Evolutionary conservation across 2,797 vertebrate species (phyloP).

Genomic region (Darevskia mixta): DNA sequence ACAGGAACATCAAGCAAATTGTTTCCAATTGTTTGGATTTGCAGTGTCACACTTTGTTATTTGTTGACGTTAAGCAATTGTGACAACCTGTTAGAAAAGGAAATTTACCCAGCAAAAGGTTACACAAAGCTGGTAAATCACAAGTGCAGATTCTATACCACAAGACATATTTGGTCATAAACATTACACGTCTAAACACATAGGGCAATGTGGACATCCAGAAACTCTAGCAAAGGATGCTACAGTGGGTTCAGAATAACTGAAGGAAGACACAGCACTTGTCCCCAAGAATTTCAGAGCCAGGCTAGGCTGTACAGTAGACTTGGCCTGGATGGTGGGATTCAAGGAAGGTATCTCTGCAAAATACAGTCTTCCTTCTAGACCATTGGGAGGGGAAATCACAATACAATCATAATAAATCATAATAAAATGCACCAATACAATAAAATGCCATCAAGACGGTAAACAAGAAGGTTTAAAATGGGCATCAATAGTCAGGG

Average conservation of each 20-base stretch:
- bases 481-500: too few species aligned
- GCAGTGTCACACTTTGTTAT: slow-evolving; percentile 45
- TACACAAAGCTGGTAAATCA: slow-evolving; percentile 34
- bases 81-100: slow-evolving; percentile 56
- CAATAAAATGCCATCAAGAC: too few species aligned
- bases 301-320: neutral
- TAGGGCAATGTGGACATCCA: slow-evolving; percentile 37
- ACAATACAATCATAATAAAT: too few species aligned
- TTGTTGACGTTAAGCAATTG: slow-evolving; percentile 54
- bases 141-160: slow-evolving; percentile 38
- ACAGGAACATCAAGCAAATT: slow-evolving; percentile 46
- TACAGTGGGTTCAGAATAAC: neutral
- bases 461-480: too few species aligned
- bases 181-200: slow-evolving; percentile 13
- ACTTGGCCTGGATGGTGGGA: neutral
- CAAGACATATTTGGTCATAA: neutral
- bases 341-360: neutral
- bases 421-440: too few species aligned
- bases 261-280: neutral
- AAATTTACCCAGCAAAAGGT: slow-evolving; percentile 56
- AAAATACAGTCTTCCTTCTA: neutral
- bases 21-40: slow-evolving; percentile 43
- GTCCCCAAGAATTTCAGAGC: neutral
- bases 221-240: neutral
- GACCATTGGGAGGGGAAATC: too few species aligned